Conservation (phyloP, 2,113 vertebrate genomes). For the Silurus asotus region DNA sequence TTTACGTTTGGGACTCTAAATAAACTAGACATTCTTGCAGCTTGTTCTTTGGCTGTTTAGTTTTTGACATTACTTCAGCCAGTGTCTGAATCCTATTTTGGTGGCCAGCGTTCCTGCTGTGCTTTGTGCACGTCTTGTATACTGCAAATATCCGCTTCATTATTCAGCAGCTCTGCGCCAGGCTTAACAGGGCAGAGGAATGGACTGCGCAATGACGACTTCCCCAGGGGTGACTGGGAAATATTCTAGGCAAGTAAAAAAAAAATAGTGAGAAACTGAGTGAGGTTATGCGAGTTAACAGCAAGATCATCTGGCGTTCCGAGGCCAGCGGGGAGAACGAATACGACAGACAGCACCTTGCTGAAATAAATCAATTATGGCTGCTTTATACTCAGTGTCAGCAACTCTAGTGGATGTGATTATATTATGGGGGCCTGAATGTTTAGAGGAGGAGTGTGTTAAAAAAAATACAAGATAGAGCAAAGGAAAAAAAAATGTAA, state of each 20-base stretch:
- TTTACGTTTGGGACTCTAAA: not conserved
- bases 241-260: not conserved
- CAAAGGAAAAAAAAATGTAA: not conserved
- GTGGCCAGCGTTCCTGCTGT: not conserved
- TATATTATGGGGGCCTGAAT: slow-evolving; percentile 73
- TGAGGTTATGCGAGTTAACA: not conserved
- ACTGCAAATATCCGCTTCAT: slow-evolving; percentile 35
- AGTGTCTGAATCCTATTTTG: not conserved
- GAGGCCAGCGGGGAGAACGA: slow-evolving; percentile 25
- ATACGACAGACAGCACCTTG: slow-evolving; percentile 42
- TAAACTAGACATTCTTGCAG: not conserved
- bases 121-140: not conserved
- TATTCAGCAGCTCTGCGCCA: slow-evolving; percentile 37
- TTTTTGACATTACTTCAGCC: not conserved
- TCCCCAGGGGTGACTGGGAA: not conserved
- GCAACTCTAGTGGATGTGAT: slow-evolving; percentile 70
- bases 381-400: slow-evolving; percentile 70
- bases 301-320: not conserved
- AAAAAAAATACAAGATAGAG: not conserved
- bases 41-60: not conserved
- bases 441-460: slow-evolving; percentile 48
- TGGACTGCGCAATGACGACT: not conserved
- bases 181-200: slow-evolving; percentile 1
- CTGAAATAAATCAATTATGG: slow-evolving; percentile 72
- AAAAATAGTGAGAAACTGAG: not conserved